Percentiles rank a stretch among this genome's conserved stretches.
These are phyloP conservation scores for Hirudinaria manillensis DNA, from an alignment of 2,888 invertebrate genomes.

Conservation along the genomic window DNA sequence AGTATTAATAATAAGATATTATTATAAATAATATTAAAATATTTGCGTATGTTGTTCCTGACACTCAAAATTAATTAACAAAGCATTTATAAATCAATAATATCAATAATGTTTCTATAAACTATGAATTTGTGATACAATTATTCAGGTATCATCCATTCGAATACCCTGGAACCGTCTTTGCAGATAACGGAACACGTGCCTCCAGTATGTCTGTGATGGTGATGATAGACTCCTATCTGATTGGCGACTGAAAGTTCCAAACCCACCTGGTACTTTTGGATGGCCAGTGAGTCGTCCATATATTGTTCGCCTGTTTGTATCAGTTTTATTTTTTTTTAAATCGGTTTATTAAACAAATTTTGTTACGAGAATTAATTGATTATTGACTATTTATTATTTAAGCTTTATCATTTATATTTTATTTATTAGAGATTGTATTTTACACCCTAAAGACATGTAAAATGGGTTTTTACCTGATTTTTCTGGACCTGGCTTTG, in stretches of 20 bases:
- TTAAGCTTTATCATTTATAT: too few relatives aligned
- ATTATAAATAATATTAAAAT: too few relatives aligned
- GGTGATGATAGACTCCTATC: constrained; percentile 52
- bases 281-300: constrained; percentile 31
- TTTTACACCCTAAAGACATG: neutral
- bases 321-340: too few relatives aligned
- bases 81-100: too few relatives aligned
- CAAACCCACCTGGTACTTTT: constrained; percentile 47
- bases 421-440: neutral
- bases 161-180: constrained; percentile 52
- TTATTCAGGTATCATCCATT: too few relatives aligned
- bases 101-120: neutral
- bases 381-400: too few relatives aligned
- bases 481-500: constrained; percentile 13
- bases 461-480: neutral
- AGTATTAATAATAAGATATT: too few relatives aligned
- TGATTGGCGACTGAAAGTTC: constrained; percentile 46
- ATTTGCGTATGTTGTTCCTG: too few relatives aligned
- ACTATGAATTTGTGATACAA: too few relatives aligned
- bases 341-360: too few relatives aligned
- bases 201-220: constrained; percentile 40
- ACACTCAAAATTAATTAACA: too few relatives aligned
- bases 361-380: too few relatives aligned
- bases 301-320: constrained; percentile 45
- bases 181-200: constrained; percentile 50